phyloP scores from a whole-genome alignment of 2,888 invertebrate species.

The Temnothorax unifasciatus region DNA sequence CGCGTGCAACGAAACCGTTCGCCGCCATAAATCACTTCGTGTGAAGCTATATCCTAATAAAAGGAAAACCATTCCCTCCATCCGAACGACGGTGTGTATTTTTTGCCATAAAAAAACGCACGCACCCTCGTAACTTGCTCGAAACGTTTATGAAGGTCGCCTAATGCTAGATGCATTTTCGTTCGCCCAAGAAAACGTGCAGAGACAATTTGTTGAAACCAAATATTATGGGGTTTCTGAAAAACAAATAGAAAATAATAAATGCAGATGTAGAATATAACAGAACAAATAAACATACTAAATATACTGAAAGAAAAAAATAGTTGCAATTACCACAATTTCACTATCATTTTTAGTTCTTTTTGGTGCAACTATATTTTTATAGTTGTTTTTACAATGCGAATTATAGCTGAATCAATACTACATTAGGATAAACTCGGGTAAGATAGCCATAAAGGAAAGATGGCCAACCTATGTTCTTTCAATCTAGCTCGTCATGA shows the following conservation, averaged over 20 bases:
- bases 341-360: no score
- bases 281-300: neutral
- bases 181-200: neutral
- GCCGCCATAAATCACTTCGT: slow-evolving; percentile 67
- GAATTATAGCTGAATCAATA: no score
- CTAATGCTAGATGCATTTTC: slow-evolving; percentile 30
- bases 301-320: neutral
- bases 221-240: neutral
- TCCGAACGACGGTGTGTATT: slow-evolving; percentile 41
- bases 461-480: no score
- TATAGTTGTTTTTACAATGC: no score
- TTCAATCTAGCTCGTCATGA: no score
- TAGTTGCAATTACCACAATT: no score
- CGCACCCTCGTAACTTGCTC: slow-evolving; percentile 48
- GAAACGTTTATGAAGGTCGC: slow-evolving; percentile 23
- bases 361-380: no score
- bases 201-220: neutral
- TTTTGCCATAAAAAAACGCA: slow-evolving; percentile 12
- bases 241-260: neutral
- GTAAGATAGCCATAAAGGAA: no score
- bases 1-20: slow-evolving; percentile 49
- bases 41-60: slow-evolving; percentile 70
- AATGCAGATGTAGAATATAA: no score
- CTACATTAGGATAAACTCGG: no score
- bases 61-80: slow-evolving; percentile 58